Conservation (phyloP, 2,888 invertebrate genomes). For the Drosophila pseudotalamancana region DNA sequence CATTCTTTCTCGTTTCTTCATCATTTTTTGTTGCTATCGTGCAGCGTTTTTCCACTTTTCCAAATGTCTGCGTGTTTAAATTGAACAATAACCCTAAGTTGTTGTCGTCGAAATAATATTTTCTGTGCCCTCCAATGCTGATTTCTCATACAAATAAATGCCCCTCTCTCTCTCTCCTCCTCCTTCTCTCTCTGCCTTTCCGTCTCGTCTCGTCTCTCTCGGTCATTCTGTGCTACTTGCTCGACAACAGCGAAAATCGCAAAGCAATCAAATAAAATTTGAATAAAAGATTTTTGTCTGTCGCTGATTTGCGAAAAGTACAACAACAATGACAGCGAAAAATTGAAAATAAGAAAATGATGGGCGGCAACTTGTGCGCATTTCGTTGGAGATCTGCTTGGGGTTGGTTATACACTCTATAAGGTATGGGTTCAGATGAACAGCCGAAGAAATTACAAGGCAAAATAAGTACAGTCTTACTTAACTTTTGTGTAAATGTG, state of each 20-base stretch:
- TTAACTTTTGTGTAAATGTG: conserved; percentile 2
- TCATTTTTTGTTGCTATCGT: conserved; percentile 19
- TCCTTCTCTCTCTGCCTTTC: conserved; percentile 5
- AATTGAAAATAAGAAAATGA: conserved; percentile 45
- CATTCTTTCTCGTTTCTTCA: not conserved
- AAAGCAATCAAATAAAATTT: conserved; percentile 82
- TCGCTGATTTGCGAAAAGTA: conserved; percentile 77
- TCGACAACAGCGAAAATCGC: conserved; percentile 71
- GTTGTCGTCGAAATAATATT: conserved; percentile 79
- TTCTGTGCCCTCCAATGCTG: conserved; percentile 69
- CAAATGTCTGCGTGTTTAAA: conserved; percentile 72
- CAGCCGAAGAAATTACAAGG: conserved; percentile 21
- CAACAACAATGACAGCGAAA: conserved; percentile 44
- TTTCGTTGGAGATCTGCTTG: conserved; percentile 22
- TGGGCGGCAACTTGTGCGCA: conserved; percentile 68
- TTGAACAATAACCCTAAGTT: conserved; percentile 79
- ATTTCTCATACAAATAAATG: conserved; percentile 72
- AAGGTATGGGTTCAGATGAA: conserved; percentile 6
- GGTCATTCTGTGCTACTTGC: conserved; percentile 28
- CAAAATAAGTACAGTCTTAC: conserved; percentile 48
- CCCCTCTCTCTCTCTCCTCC: conserved; percentile 23
- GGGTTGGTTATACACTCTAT: conserved; percentile 13
- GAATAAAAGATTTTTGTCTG: conserved; percentile 82
- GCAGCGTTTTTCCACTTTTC: conserved; percentile 53
- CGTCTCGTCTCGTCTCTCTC: not conserved